Conservation (phyloP, 2,113 vertebrate species). For the Forbesichthys papilliferus region DNA sequence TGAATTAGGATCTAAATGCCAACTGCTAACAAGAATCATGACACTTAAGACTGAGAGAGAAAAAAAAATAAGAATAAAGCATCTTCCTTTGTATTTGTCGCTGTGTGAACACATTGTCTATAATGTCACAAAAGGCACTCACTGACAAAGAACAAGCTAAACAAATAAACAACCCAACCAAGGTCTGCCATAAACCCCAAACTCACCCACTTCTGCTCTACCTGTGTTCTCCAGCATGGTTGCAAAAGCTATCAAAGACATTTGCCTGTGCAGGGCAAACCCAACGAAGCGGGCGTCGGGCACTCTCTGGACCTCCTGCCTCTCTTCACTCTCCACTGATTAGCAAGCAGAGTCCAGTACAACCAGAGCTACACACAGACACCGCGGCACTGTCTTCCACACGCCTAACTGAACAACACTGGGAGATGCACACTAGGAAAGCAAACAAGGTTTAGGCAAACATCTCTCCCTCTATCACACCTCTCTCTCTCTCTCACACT, state of each 20-base stretch:
- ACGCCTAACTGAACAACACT: slow-evolving; percentile 68
- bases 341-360: slow-evolving; percentile 59
- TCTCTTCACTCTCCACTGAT: slow-evolving; percentile 62
- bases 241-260: slow-evolving; percentile 50
- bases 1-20: not conserved
- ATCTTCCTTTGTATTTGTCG: not conserved
- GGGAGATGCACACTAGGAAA: slow-evolving; percentile 60
- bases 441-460: slow-evolving; percentile 60
- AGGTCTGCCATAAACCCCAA: slow-evolving; percentile 28
- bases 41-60: too few species aligned
- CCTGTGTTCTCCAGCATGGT: slow-evolving; percentile 74
- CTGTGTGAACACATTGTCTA: not conserved
- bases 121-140: too few species aligned
- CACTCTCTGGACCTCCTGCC: slow-evolving; percentile 26
- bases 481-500: slow-evolving; percentile 54
- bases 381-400: slow-evolving; percentile 58
- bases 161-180: slow-evolving; percentile 5
- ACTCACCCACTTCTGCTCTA: slow-evolving; percentile 71
- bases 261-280: slow-evolving; percentile 40
- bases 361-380: slow-evolving; percentile 53
- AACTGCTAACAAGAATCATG: too few species aligned
- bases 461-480: slow-evolving; percentile 53
- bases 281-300: slow-evolving; percentile 50
- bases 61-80: not conserved
- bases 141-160: not conserved